These are phyloP conservation scores for Caenorhabditis sp. DNA, from an alignment of 2,888 invertebrate genomes.

Conservation along the genomic window DNA sequence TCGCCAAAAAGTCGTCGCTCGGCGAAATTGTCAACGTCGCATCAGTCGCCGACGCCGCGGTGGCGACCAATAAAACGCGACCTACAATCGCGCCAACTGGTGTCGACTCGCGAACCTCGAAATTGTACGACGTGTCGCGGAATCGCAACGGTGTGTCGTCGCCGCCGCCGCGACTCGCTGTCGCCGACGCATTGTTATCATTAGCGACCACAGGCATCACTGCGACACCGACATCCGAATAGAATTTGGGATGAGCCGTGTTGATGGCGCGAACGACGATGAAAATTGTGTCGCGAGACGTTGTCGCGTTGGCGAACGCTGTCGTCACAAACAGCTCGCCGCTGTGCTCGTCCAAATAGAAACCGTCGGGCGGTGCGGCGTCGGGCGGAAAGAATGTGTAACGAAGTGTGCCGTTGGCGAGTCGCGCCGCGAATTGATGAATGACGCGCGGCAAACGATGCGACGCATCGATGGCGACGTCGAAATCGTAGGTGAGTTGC, in stretches of 20 bases:
- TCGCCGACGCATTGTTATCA: too few species aligned
- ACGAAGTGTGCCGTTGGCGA: constrained; percentile 42
- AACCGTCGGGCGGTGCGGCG: constrained; percentile 40
- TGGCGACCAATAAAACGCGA: too few species aligned
- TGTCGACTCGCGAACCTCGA: constrained; percentile 59
- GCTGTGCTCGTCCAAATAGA: constrained; percentile 54
- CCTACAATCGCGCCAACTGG: constrained; percentile 49
- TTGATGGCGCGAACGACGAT: constrained; percentile 66
- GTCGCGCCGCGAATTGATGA: constrained; percentile 46
- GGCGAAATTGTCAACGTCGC: constrained; percentile 38
- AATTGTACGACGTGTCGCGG: constrained; percentile 58
- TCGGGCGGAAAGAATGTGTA: constrained; percentile 58
- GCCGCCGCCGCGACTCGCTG: too few species aligned
- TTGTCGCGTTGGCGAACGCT: constrained; percentile 26
- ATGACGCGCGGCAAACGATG: constrained; percentile 45
- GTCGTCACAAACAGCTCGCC: constrained; percentile 48
- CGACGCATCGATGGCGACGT: constrained; percentile 48
- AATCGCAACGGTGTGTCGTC: too few species aligned
- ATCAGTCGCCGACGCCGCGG: too few species aligned
- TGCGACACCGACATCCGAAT: constrained; percentile 66
- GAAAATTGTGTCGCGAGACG: constrained; percentile 51
- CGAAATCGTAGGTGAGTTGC: constrained; percentile 62
- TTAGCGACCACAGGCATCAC: constrained; percentile 35
- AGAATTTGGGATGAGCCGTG: constrained; percentile 51
- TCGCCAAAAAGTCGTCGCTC: constrained; percentile 36